Percentiles rank a stretch among this genome's conserved stretches.
These are phyloP conservation scores for Hippoglossus hippoglossus DNA, from an alignment of 2,797 vertebrate species.

Conservation along the genomic window DNA sequence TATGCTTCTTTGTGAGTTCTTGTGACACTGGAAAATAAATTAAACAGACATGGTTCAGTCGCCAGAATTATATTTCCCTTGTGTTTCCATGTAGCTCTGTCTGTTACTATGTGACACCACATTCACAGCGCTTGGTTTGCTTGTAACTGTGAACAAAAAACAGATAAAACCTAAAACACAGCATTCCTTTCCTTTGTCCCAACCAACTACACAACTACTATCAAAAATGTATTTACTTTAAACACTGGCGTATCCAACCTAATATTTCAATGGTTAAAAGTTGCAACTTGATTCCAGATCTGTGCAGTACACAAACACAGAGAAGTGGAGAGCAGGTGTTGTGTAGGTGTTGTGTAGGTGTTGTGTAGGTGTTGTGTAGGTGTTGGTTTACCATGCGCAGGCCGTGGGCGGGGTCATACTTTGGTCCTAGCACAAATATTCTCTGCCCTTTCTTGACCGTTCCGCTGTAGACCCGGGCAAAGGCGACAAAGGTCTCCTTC, in stretches of 20 bases:
- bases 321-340: background rate
- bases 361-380: background rate
- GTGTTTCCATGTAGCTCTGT: background rate
- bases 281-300: background rate
- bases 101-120: background rate
- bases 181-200: too few relatives aligned
- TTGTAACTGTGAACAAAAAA: background rate
- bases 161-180: background rate
- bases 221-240: background rate
- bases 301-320: background rate
- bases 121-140: background rate
- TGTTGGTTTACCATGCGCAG: slow-evolving; percentile 85
- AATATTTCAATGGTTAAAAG: background rate
- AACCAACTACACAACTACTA: too few relatives aligned
- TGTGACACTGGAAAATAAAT: background rate
- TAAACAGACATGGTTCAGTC: background rate
- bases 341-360: background rate
- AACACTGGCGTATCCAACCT: background rate
- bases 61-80: too few relatives aligned
- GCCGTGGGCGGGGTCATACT: slow-evolving; percentile 90
- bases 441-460: slow-evolving; percentile 86
- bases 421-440: slow-evolving; percentile 94
- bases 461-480: slow-evolving; percentile 95
- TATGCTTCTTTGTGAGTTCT: background rate
- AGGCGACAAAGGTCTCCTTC: slow-evolving; percentile 91